These are phyloP conservation scores for Drosophila varians DNA, from an alignment of 1,140 invertebrate genomes.

Conservation along the genomic window DNA sequence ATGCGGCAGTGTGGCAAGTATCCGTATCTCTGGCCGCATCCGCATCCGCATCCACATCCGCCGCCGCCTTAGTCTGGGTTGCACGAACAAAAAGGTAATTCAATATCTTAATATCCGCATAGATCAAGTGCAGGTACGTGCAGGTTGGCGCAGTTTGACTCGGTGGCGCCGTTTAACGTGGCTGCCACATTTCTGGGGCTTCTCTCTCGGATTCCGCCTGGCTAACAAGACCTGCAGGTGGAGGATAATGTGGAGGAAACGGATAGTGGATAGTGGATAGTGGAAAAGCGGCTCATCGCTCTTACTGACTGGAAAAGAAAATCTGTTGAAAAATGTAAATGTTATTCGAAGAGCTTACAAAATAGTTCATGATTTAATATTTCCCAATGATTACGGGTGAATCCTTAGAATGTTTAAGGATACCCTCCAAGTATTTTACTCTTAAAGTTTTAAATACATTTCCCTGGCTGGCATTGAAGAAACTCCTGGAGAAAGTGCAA, in stretches of 20 bases:
- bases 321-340: background rate
- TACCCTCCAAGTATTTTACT: no score
- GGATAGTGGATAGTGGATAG: background rate
- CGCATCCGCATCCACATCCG: background rate
- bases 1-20: constrained; percentile 29
- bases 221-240: background rate
- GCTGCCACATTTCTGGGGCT: constrained; percentile 58
- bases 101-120: constrained; percentile 82
- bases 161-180: constrained; percentile 70
- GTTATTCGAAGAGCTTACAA: background rate
- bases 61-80: constrained; percentile 49
- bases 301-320: no score
- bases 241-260: no score
- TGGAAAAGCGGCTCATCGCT: constrained; percentile 1
- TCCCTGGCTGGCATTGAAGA: background rate
- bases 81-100: constrained; percentile 78
- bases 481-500: constrained; percentile 50
- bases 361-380: background rate
- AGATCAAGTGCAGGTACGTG: constrained; percentile 81
- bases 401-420: background rate
- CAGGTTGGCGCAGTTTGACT: constrained; percentile 79
- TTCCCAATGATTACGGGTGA: background rate
- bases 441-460: background rate
- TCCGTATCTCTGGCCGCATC: constrained; percentile 13
- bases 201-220: constrained; percentile 37